Percentiles rank a stretch among this genome's conserved stretches.
Evolutionary conservation across 2,888 invertebrate genomes (phyloP).

Genomic region (Hemithea aestivaria): DNA sequence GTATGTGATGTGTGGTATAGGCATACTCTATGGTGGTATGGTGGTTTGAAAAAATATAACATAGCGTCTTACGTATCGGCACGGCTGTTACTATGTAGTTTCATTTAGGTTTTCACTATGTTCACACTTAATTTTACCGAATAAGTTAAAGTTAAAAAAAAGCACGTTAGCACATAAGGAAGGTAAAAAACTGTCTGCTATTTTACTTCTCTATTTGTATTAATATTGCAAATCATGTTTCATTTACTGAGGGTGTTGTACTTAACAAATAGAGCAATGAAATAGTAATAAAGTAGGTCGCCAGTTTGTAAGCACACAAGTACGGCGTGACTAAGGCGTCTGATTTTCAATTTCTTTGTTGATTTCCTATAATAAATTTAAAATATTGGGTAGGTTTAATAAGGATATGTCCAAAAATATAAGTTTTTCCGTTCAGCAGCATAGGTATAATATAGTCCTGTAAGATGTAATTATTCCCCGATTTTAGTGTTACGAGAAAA

Average conservation of each 20-base stretch:
- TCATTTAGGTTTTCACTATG: no score
- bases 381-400: neutral
- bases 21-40: no score
- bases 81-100: no score
- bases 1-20: no score
- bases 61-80: no score
- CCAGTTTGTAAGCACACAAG: slow-evolving; percentile 14
- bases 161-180: slow-evolving; percentile 9
- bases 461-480: no score
- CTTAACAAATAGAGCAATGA: slow-evolving; percentile 22
- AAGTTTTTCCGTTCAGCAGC: slow-evolving; percentile 1
- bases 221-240: slow-evolving; percentile 42
- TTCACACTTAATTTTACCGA: no score
- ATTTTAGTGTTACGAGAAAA: no score
- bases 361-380: slow-evolving; percentile 4
- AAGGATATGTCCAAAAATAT: no score
- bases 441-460: no score
- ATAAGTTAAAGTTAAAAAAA: no score
- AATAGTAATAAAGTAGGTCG: slow-evolving; percentile 30
- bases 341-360: slow-evolving; percentile 16
- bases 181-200: slow-evolving; percentile 6
- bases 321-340: slow-evolving; percentile 9
- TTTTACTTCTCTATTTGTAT: neutral
- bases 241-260: slow-evolving; percentile 27
- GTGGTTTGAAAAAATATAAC: no score